Percentiles rank a stretch among this genome's conserved stretches.
Conservation (phyloP, 2,113 vertebrate species). For the Alouatta palliata region DNA sequence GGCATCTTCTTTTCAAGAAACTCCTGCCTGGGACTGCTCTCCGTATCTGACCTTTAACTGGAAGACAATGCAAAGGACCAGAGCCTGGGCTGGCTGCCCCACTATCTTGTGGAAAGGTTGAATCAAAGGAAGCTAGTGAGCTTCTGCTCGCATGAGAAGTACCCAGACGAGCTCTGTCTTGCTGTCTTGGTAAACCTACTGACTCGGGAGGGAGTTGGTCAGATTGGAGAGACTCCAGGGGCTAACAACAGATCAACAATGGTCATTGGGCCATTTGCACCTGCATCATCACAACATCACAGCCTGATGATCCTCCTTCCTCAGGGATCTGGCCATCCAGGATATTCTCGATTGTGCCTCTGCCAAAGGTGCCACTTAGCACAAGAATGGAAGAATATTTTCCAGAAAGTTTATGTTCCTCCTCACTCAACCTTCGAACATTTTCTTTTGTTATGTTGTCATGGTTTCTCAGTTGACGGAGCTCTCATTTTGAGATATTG, state of each 20-base stretch:
- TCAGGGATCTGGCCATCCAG: background rate
- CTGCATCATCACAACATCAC: background rate
- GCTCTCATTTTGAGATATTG: background rate
- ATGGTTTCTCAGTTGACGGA: background rate
- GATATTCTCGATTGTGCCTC: background rate
- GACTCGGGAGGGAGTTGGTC: background rate
- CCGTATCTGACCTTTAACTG: background rate
- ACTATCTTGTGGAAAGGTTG: rapidly evolving
- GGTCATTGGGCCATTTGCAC: background rate
- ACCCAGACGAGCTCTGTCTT: background rate
- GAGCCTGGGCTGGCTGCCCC: background rate
- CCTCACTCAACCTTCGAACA: background rate
- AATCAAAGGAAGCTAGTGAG: background rate
- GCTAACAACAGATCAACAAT: background rate
- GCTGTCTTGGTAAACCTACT: background rate
- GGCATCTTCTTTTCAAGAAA: background rate
- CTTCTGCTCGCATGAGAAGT: background rate
- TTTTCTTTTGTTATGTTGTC: background rate
- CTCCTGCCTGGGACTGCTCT: background rate
- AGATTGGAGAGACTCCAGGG: background rate
- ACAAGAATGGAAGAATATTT: background rate
- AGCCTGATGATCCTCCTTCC: background rate
- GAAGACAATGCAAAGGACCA: background rate
- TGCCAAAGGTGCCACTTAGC: background rate
- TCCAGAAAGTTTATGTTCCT: background rate